A percentile compares a stretch with the other conserved stretches of the same genome.
Conservation (phyloP, 2,113 vertebrate genomes). For the Pseudopodoces humilis region DNA sequence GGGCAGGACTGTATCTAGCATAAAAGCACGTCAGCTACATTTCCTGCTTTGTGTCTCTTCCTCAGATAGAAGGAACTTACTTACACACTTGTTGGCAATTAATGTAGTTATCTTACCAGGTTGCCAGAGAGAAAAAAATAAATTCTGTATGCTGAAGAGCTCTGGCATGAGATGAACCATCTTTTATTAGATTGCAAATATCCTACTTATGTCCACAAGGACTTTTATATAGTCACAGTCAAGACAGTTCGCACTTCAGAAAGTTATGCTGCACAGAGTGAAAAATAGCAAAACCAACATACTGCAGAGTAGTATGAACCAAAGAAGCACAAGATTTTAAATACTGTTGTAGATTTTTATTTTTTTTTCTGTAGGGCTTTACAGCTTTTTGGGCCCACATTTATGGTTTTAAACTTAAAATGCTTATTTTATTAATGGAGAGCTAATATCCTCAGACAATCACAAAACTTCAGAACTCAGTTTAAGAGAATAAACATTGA, state of each 20-base stretch:
- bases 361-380: neutral
- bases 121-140: neutral
- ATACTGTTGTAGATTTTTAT: neutral
- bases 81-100: neutral
- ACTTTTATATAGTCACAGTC: neutral
- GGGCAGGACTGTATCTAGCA: neutral
- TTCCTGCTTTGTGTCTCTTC: neutral
- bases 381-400: neutral
- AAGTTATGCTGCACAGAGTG: neutral
- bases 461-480: neutral
- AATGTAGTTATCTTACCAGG: neutral
- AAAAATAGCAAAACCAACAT: neutral
- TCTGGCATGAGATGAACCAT: neutral
- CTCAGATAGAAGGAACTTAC: neutral
- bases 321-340: neutral
- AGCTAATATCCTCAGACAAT: neutral
- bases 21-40: neutral
- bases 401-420: neutral
- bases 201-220: neutral
- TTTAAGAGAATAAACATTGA: neutral
- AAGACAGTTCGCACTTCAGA: neutral
- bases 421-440: neutral
- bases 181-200: neutral
- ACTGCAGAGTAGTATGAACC: neutral
- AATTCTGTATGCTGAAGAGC: neutral